A percentile compares a stretch with the other conserved stretches of the same genome.
These are phyloP conservation scores for Anarsia innoxiella DNA, from an alignment of 2,888 invertebrate genomes.

Conservation along the genomic window DNA sequence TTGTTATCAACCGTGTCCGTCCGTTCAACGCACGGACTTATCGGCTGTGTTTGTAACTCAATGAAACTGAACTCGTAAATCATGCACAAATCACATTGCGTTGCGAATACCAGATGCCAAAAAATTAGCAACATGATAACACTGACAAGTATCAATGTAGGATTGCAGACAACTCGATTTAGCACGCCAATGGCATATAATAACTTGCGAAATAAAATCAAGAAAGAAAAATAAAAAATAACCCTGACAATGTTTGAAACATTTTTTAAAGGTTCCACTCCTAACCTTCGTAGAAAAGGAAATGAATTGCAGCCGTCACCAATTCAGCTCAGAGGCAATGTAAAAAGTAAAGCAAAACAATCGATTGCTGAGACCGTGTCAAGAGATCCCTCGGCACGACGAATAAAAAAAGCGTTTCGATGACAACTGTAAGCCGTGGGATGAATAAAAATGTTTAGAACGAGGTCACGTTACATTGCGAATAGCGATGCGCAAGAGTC, in stretches of 20 bases:
- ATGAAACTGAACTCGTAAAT: conserved; percentile 38
- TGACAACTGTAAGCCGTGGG: conserved; percentile 23
- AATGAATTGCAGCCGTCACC: conserved; percentile 28
- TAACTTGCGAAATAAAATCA: too few relatives aligned
- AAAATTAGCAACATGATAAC: conserved; percentile 3
- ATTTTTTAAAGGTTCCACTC: too few relatives aligned
- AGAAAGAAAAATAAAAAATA: too few relatives aligned
- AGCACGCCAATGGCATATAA: too few relatives aligned
- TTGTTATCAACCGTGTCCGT: conserved; percentile 28
- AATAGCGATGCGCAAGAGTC: conserved; percentile 26
- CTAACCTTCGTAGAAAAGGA: too few relatives aligned
- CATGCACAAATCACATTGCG: conserved; percentile 30
- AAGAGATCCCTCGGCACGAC: conserved; percentile 24
- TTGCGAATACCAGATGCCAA: conserved; percentile 20
- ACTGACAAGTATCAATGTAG: too few relatives aligned
- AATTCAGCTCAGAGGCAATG: conserved; percentile 26
- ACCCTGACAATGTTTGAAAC: too few relatives aligned
- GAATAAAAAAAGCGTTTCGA: conserved; percentile 26
- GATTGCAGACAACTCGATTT: too few relatives aligned
- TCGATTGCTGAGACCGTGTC: conserved; percentile 29
- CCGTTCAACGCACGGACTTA: conserved; percentile 38
- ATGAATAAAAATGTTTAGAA: conserved; percentile 35
- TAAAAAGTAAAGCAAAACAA: conserved; percentile 30
- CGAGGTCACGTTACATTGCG: conserved; percentile 34
- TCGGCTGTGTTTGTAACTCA: conserved; percentile 36